phyloP scores from a whole-genome alignment of 2,797 vertebrate species.

The Chlorospingus flavigularis region DNA sequence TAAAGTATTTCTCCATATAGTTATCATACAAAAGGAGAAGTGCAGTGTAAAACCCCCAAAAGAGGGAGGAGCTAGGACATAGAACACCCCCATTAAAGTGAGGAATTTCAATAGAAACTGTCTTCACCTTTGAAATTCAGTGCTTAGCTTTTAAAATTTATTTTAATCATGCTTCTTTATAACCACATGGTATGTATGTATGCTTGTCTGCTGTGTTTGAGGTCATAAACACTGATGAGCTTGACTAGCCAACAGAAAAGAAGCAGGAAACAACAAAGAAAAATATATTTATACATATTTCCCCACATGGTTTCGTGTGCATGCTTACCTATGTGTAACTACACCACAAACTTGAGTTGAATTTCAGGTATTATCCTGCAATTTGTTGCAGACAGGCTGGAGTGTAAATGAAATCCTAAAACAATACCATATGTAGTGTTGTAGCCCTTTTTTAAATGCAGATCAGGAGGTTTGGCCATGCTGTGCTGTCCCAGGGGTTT shows the following conservation, averaged over 20 bases:
- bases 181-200: too few relatives aligned
- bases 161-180: background rate
- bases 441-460: background rate
- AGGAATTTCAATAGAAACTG: background rate
- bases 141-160: background rate
- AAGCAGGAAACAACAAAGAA: background rate
- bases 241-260: background rate
- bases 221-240: background rate
- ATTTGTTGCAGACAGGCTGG: background rate
- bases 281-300: background rate
- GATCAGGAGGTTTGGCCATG: background rate
- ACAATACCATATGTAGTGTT: background rate
- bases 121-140: background rate
- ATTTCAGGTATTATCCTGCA: background rate
- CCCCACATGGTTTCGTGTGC: background rate
- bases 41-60: background rate
- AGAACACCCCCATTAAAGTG: too few relatives aligned
- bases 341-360: background rate
- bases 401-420: background rate
- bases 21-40: background rate
- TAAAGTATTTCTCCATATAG: background rate
- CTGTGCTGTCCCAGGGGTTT: background rate
- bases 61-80: background rate
- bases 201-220: background rate
- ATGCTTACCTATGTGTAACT: background rate